These are phyloP conservation scores for Chiroxiphia lanceolata DNA, from an alignment of 2,797 vertebrate genomes.

Conservation along the genomic window DNA sequence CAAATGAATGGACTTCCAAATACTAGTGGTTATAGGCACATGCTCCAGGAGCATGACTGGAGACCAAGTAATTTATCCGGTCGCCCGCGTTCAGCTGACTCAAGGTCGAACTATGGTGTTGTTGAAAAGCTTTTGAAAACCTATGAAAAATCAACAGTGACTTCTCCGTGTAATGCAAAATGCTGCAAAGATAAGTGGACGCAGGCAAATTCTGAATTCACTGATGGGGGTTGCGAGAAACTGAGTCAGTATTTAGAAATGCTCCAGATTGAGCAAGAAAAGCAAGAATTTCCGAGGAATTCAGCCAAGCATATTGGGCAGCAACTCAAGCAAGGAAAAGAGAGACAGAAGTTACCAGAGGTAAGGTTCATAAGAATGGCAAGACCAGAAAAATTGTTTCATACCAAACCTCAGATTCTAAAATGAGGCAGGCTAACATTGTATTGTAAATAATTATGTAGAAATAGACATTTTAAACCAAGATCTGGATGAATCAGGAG, in stretches of 20 bases:
- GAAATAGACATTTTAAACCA: neutral
- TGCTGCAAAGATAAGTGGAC: conserved; percentile 66
- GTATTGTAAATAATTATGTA: neutral
- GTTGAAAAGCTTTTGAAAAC: conserved; percentile 92
- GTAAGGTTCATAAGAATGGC: conserved; percentile 60
- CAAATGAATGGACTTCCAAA: conserved; percentile 72
- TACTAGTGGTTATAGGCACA: conserved; percentile 66
- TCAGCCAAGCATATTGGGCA: conserved; percentile 52
- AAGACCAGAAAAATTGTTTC: neutral
- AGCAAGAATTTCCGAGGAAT: conserved; percentile 73
- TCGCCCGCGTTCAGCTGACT: conserved; percentile 89
- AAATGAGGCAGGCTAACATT: neutral
- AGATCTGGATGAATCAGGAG: neutral
- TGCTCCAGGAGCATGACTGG: conserved; percentile 87
- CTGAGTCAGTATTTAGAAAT: conserved; percentile 80
- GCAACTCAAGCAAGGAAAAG: conserved; percentile 65
- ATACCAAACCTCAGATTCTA: neutral
- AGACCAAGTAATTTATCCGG: conserved; percentile 89
- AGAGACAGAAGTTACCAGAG: conserved; percentile 73
- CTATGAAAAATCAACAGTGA: conserved; percentile 81
- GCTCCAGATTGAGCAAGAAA: conserved; percentile 78
- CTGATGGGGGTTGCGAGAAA: conserved; percentile 64
- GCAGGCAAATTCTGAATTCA: conserved; percentile 58
- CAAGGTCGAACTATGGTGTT: conserved; percentile 94
- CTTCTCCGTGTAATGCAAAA: conserved; percentile 65